phyloP scores from a whole-genome alignment of 2,797 vertebrate genomes.

The Alca torda region DNA sequence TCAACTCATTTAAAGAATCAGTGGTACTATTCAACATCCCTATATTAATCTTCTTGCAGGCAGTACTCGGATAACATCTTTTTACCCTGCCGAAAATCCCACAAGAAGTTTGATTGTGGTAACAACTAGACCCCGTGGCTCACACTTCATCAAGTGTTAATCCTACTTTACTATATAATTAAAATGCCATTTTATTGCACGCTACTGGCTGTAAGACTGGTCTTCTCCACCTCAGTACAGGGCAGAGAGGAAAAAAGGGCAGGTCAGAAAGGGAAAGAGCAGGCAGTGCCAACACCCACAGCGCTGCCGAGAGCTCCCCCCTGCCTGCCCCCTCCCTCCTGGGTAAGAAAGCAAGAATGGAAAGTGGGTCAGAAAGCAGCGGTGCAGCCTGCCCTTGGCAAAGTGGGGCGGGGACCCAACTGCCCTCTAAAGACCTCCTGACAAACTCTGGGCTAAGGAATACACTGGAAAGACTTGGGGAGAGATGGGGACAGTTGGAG shows the following conservation, averaged over 20 bases:
- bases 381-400: not conserved
- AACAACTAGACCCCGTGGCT: not conserved
- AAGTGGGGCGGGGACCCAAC: not conserved
- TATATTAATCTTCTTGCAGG: not conserved
- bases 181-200: not conserved
- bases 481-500: not conserved
- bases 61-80: not conserved
- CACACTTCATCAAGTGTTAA: not conserved
- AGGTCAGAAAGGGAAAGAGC: not conserved
- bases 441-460: not conserved
- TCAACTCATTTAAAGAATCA: not conserved
- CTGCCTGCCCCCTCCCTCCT: not conserved
- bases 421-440: not conserved
- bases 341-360: not conserved
- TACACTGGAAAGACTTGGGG: not conserved
- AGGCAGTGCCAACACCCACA: not conserved
- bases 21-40: not conserved
- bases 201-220: not conserved
- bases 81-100: not conserved
- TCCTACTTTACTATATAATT: not conserved
- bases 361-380: not conserved
- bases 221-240: not conserved
- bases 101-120: not conserved
- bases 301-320: not conserved
- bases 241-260: not conserved